phyloP scores from a whole-genome alignment of 2,888 invertebrate species.

The Drosophila stalkeri region DNA sequence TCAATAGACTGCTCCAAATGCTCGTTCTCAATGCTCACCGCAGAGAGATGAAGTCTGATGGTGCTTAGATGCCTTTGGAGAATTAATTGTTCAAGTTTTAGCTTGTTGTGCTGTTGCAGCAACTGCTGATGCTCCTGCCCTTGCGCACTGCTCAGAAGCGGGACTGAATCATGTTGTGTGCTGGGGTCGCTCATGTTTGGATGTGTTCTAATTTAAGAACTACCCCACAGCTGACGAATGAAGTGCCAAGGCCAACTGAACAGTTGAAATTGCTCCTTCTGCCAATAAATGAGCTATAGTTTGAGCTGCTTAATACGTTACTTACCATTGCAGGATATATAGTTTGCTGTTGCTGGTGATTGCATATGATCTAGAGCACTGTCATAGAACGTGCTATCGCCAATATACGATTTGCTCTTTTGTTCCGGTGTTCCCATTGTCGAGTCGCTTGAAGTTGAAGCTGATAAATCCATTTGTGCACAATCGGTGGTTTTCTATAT shows the following conservation, averaged over 20 bases:
- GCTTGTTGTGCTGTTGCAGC: neutral
- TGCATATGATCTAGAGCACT: constrained; percentile 82
- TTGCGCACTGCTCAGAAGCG: neutral
- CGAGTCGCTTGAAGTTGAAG: constrained; percentile 59
- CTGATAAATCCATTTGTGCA: constrained; percentile 63
- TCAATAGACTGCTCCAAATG: constrained; percentile 12
- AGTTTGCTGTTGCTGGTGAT: constrained; percentile 60
- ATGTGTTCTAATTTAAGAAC: neutral
- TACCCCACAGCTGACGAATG: constrained; percentile 6
- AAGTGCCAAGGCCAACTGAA: constrained; percentile 26
- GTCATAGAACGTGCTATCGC: constrained; percentile 78
- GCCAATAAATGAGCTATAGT: neutral
- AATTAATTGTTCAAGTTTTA: constrained; percentile 15
- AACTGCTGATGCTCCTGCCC: neutral
- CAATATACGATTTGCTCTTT: constrained; percentile 46
- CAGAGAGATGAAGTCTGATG: constrained; percentile 39
- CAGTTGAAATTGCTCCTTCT: neutral
- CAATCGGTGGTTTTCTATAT: constrained; percentile 42
- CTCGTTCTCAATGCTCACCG: constrained; percentile 41
- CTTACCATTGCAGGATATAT: constrained; percentile 80
- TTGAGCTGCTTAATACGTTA: neutral
- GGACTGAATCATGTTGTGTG: neutral
- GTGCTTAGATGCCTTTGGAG: constrained; percentile 33
- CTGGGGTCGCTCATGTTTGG: constrained; percentile 11
- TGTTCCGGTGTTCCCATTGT: constrained; percentile 50